Base-by-base conservation (phyloP, 2,113 vertebrate species). In the Chloropsis cyanopogon region DNA sequence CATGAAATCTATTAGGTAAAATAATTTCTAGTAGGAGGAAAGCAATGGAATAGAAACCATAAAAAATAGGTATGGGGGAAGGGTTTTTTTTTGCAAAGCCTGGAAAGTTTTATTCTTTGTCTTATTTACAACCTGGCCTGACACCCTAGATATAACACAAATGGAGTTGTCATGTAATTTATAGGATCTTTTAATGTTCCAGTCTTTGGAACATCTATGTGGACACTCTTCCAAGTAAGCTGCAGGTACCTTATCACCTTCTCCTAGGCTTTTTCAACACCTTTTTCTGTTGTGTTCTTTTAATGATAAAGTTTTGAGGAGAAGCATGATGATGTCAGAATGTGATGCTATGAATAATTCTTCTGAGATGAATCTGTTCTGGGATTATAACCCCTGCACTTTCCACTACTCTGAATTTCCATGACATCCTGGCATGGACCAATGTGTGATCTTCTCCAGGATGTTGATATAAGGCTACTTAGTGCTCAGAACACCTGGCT, bases 1-100 rank as follows among this genome's bases (percentile, higher is more conserved):
- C 60, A 71, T 88, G 61, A 75, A 91, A 96, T 95, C 95, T 96
- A 95, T 96, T 96, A 96, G 81, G 42, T 75, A 80, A 85, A 95
- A 95, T n/a, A 91, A 16, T 71, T 26, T 37, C 59, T 46, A 41
- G 44, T 52, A 91, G 82, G 44, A 83, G 20, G 9, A 81, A 92
- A 57, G 35, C 44, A 57, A 7, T 33, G 16, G 59, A 86, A 56
- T 35, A 31, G 33, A 95, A 95, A 92, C 8, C 41, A 64, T 86
- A 49, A 76, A 91, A 44, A 93, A 90, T 12, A 49, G 37, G 64
- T 84, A 7, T 18, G 33, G 47, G 77, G 20, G 31, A 25, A 7
- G 8, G 5, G 1, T 15, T 33, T 59, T 18, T 35, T 47, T n/a
- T 79, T 61, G 11, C 19, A 57, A 42, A 72, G n/a, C 14, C 28